A percentile compares a stretch with the other conserved stretches of the same genome.
Conservation (phyloP, 1,140 invertebrate species). For the Bombyx mandarina region DNA sequence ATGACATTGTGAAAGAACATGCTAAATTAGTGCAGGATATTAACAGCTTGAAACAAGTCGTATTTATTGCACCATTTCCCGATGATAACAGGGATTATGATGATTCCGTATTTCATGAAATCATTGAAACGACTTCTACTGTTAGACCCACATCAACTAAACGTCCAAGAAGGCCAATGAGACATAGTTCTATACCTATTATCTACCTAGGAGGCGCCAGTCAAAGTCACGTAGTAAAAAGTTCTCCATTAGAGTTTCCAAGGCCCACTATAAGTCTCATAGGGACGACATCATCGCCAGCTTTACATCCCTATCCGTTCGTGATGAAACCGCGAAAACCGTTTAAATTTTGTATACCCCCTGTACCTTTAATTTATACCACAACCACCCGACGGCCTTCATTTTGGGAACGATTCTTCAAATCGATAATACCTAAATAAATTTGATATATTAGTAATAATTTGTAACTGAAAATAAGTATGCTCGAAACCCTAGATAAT, state of each 20-base stretch:
- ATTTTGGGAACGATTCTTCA: constrained; percentile 39
- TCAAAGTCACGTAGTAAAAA: constrained; percentile 29
- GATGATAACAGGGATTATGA: constrained; percentile 52
- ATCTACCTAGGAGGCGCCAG: constrained; percentile 44
- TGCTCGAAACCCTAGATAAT: too few relatives aligned
- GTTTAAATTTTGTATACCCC: constrained; percentile 39
- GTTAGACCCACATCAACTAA: constrained; percentile 16
- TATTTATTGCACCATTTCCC: constrained; percentile 34
- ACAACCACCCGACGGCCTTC: constrained; percentile 28
- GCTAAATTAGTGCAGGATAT: constrained; percentile 60
- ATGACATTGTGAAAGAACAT: constrained; percentile 58
- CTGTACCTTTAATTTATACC: constrained; percentile 24
- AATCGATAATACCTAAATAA: constrained; percentile 38
- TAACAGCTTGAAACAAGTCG: constrained; percentile 44
- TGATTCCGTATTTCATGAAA: constrained; percentile 51
- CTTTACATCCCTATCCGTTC: constrained; percentile 50
- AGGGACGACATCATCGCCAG: constrained; percentile 39
- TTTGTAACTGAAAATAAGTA: too few relatives aligned
- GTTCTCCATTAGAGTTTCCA: constrained; percentile 25
- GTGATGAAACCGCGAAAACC: constrained; percentile 28
- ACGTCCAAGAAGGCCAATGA: constrained; percentile 15
- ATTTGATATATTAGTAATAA: too few relatives aligned
- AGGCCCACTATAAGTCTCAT: constrained; percentile 40
- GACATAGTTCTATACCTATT: constrained; percentile 28
- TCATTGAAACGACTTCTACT: constrained; percentile 43